Base-by-base conservation (phyloP, 2,113 vertebrate genomes). In the Megalops atlanticus region DNA sequence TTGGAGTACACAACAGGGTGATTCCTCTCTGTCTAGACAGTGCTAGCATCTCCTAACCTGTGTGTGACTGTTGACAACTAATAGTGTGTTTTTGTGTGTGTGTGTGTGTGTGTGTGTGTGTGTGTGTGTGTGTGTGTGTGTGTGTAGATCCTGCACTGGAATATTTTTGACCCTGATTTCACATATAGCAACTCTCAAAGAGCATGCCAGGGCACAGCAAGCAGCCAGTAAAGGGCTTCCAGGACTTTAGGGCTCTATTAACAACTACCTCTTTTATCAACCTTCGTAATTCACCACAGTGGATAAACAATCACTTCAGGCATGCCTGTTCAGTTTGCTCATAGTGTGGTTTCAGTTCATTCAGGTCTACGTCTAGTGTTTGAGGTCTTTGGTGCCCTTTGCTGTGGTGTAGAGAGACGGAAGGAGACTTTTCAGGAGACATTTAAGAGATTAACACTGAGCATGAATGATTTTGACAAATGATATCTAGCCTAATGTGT, bases 161-260 rank as follows among this genome's bases (percentile, higher is more conserved):
- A n/a, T n/a, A n/a, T n/a, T n/a, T n/a, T n/a, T n/a, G 11, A 49
- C 41, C 45, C 4, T 49, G 74, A 47, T 6, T 35, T 15, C 43
- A 52, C 12, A 7, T 16, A 39, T 15, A 73, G 18, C 40, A 40
- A 54, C 49, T 3, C 16, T 21, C 49, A 54, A 21, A n/a, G n/a
- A 54, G 49, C 72, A 24, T 8, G 38, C 36, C 72, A 24, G 38
- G 72, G 18, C 72, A 41, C 38, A n/a, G 38, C 24, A 15, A 10
- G 38, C 24, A 7, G 36, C 40, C 72, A 8, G 35, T 35, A 18
- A 4, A 39, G 72, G 36, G 72, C 18, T 69, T 27, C 18, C 27
- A 69, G 64, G 27, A n/a, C 70, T 72, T 72, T 72, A 72, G 72
- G 39, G 70, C 70, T 72, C n/a, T 18, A 27, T 75, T 49, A 36